Base-by-base conservation (phyloP, 2,113 vertebrate species). In the Otolemur garnettii region DNA sequence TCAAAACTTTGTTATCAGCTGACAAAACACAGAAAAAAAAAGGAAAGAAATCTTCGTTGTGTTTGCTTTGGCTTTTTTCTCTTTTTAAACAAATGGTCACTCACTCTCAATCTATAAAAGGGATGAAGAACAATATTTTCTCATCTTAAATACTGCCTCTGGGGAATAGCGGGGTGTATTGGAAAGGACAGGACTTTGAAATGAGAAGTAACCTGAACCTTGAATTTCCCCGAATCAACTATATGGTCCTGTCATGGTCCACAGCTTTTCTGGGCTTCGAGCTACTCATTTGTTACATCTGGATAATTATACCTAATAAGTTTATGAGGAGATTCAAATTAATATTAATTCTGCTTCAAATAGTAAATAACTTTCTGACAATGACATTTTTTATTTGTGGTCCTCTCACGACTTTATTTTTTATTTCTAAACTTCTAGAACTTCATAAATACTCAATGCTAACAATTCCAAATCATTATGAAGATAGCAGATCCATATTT, bases 21-120 rank as follows among this genome's bases (percentile, higher is more conserved):
- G 92, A 95, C 85, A 96, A 97, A 97, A 97, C 96, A 97, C 64
- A 90, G 28, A 78, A 80, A 97, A 59, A 90, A 90, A 95, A 96
- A 87, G 42, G 72, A 95, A 94, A 93, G 33, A 95, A 72, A 74
- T 83, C 45, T 81, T 82, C 55, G 18, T 69, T 78, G 15, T 87
- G 19, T 95, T 97, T 96, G 53, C 42, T 92, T 92, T 96, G 94
- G 75, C 66, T 64, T 87, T 90, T 92, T 83, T 59, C 59, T 90
- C 45, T 78, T 92, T 77, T 78, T 89, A 93, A 87, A 90, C 85
- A 97, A 90, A 82, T 19, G 14, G 30, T 87, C 55, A 68, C 45
- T 85, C 42, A 77, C 42, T 77, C 81, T 93, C 77, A 74, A 60
- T 88, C 24, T 88, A 59, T 53, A 59, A 90, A 87, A 4, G 28